Evolutionary conservation across 2,888 invertebrate genomes (phyloP).

Genomic region (Diarsia dahlii): DNA sequence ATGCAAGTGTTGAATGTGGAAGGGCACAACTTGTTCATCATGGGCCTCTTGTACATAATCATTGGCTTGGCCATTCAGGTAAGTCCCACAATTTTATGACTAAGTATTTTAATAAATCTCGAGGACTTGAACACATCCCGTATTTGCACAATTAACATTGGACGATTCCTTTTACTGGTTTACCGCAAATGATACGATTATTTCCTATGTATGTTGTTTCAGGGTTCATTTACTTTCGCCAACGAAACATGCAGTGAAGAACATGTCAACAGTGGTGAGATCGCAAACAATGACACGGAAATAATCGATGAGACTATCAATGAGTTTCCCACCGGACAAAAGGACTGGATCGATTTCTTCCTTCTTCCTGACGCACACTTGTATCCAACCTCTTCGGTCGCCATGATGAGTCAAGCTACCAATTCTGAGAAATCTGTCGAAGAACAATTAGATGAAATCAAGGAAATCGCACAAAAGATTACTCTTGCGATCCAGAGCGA

Average conservation of each 20-base stretch:
- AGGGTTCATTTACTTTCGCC: conserved; percentile 77
- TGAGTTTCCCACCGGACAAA: conserved; percentile 70
- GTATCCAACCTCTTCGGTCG: conserved; percentile 77
- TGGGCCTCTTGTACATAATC: conserved; percentile 80
- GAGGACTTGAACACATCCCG: neutral
- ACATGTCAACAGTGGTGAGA: conserved; percentile 62
- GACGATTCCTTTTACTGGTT: neutral
- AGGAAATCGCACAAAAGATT: conserved; percentile 81
- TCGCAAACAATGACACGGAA: conserved; percentile 63
- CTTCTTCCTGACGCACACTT: conserved; percentile 69
- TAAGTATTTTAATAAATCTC: neutral
- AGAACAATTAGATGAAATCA: conserved; percentile 84
- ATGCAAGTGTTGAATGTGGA: conserved; percentile 64
- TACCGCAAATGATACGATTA: neutral
- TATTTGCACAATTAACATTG: neutral
- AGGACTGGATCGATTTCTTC: conserved; percentile 81
- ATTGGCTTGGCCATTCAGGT: conserved; percentile 84
- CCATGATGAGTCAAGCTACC: conserved; percentile 81
- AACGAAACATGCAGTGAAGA: conserved; percentile 67
- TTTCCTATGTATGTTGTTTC: conserved; percentile 49
- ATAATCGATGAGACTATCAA: conserved; percentile 66
- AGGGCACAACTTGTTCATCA: conserved; percentile 72
- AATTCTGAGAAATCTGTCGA: conserved; percentile 80
- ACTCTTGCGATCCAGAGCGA: conserved; percentile 80
- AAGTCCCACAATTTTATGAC: conserved; percentile 55